Evolutionary conservation across 1,140 invertebrate genomes (phyloP).

Genomic region (Magallana angulata): DNA sequence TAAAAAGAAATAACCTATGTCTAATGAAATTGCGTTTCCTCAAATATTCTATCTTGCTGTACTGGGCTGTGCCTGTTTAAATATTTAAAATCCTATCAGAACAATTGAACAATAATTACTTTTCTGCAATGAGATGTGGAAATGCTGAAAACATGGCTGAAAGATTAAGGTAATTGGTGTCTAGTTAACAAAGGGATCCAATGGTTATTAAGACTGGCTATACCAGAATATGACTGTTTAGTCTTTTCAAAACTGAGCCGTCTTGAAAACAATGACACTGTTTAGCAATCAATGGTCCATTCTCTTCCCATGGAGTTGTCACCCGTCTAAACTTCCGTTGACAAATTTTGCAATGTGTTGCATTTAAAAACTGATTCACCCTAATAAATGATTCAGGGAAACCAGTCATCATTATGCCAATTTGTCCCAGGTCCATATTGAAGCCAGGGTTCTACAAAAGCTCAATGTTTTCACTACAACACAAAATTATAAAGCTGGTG

Average conservation of each 20-base stretch:
- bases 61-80: not conserved
- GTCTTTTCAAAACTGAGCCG: too few relatives aligned
- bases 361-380: constrained; percentile 21
- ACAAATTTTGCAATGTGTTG: not conserved
- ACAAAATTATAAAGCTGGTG: not conserved
- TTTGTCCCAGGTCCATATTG: not conserved
- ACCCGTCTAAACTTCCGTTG: not conserved
- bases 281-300: too few relatives aligned
- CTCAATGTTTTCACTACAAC: not conserved
- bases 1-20: not conserved
- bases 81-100: not conserved
- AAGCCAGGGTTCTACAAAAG: not conserved
- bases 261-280: too few relatives aligned
- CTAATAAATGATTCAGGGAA: constrained; percentile 3
- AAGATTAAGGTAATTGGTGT: constrained; percentile 1
- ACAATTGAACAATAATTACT: constrained; percentile 12
- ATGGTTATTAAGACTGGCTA: not conserved
- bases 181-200: not conserved
- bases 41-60: not conserved
- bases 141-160: not conserved
- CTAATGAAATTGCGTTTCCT: constrained; percentile 8
- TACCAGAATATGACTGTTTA: too few relatives aligned
- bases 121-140: not conserved
- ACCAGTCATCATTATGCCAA: not conserved
- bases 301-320: not conserved